A percentile compares a stretch with the other conserved stretches of the same genome.
These are phyloP conservation scores for Parasteatoda lunata DNA, from an alignment of 2,888 invertebrate species.

Conservation along the genomic window DNA sequence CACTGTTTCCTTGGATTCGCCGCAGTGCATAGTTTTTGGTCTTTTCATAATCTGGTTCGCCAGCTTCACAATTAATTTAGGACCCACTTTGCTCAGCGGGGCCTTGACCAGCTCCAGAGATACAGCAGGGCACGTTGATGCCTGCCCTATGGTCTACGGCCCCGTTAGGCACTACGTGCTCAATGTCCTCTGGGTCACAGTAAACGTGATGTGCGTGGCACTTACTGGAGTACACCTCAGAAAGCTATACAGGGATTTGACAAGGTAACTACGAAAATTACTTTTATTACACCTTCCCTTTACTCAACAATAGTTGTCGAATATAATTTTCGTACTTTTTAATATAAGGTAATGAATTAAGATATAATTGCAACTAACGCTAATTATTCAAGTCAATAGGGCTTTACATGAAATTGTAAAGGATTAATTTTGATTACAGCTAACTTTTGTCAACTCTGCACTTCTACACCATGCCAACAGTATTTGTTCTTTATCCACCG, in stretches of 20 bases:
- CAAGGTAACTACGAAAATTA: constrained; percentile 76
- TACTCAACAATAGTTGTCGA: no score
- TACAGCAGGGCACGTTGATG: constrained; percentile 83
- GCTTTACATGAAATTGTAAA: no score
- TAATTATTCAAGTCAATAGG: no score
- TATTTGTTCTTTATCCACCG: no score
- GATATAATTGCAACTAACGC: no score
- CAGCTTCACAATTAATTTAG: constrained; percentile 90
- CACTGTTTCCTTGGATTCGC: constrained; percentile 81
- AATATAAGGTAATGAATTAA: no score
- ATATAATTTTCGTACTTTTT: no score
- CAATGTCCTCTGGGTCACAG: constrained; percentile 91
- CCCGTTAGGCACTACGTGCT: constrained; percentile 92
- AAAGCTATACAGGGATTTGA: constrained; percentile 81
- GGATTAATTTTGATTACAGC: no score
- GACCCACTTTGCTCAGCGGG: constrained; percentile 88
- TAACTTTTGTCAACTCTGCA: no score
- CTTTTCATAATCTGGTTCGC: constrained; percentile 96
- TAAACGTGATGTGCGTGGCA: constrained; percentile 88
- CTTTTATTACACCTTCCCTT: no score
- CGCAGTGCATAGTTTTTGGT: constrained; percentile 91
- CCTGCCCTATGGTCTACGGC: constrained; percentile 89
- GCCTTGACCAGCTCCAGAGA: constrained; percentile 85
- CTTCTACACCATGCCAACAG: no score
- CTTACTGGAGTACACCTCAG: constrained; percentile 88